Evolutionary conservation across 37 sponge, comb jelly and placozoan species (phyloP).

Genomic region (Hexactinellida sp.): DNA sequence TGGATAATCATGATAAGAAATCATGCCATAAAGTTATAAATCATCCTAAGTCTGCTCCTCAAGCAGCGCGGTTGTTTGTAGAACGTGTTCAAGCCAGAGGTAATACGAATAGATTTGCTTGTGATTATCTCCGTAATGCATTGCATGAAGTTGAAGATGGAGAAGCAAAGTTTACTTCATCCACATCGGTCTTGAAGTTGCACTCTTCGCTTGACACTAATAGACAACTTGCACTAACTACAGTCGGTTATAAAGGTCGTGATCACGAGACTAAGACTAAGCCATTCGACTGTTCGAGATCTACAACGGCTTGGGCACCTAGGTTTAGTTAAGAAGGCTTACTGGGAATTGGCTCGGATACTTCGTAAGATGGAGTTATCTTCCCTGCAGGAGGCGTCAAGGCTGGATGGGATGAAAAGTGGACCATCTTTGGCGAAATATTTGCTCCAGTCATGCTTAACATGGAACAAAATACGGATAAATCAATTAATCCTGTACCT

Average conservation of each 20-base stretch:
- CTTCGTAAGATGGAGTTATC: not conserved
- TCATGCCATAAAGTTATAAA: not conserved
- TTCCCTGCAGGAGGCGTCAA: not conserved
- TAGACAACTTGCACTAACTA: slow-evolving; percentile 8
- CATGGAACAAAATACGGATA: not conserved
- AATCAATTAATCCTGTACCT: not conserved
- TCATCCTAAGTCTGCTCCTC: slow-evolving; percentile 1
- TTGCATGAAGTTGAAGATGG: not conserved
- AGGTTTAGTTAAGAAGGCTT: not conserved
- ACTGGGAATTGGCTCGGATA: not conserved
- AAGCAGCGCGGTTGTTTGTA: not conserved
- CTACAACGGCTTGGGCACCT: slow-evolving; percentile 14
- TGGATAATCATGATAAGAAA: not conserved
- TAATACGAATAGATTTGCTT: not conserved
- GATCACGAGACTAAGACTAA: not conserved
- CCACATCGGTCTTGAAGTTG: not conserved
- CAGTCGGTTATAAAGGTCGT: not conserved
- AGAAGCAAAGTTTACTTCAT: not conserved
- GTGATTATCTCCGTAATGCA: slow-evolving; percentile 1
- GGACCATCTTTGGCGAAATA: not conserved
- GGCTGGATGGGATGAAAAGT: slow-evolving; percentile 6
- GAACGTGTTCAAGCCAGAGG: slow-evolving; percentile 13
- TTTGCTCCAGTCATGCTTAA: slow-evolving; percentile 15
- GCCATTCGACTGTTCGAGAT: slow-evolving; percentile 16
- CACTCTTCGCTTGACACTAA: slow-evolving; percentile 9